Conservation (phyloP, 37 sponge, comb jelly and placozoan genomes). For the Oscarella lobularis region DNA sequence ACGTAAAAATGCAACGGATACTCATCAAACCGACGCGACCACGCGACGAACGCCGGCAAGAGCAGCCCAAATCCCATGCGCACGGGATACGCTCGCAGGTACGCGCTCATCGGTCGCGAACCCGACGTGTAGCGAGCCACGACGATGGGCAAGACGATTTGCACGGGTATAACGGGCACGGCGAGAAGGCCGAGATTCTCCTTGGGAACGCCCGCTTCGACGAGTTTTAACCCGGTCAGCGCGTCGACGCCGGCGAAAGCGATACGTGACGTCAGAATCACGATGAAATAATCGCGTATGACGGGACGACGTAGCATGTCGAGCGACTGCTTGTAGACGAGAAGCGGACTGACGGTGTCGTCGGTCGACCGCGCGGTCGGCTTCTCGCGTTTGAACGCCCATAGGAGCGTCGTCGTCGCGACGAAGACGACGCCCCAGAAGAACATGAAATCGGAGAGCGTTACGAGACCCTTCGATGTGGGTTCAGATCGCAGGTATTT, state of each 20-base stretch:
- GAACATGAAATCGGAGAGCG: slow-evolving; percentile 51
- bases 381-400: slow-evolving; percentile 65
- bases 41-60: slow-evolving; percentile 57
- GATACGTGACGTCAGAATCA: slow-evolving; percentile 2
- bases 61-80: slow-evolving; percentile 43
- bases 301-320: background rate
- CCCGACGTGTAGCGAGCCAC: slow-evolving; percentile 61
- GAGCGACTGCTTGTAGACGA: background rate
- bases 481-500: slow-evolving; percentile 49
- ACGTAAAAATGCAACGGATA: slow-evolving; percentile 51
- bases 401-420: slow-evolving; percentile 55
- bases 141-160: slow-evolving; percentile 61
- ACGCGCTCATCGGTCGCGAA: slow-evolving; percentile 58
- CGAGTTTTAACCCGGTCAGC: slow-evolving; percentile 74
- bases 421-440: slow-evolving; percentile 84
- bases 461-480: slow-evolving; percentile 54
- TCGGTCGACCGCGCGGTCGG: background rate
- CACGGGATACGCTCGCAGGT: slow-evolving; percentile 43
- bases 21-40: slow-evolving; percentile 26
- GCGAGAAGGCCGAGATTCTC: slow-evolving; percentile 80
- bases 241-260: slow-evolving; percentile 76
- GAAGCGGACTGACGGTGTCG: background rate
- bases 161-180: slow-evolving; percentile 69
- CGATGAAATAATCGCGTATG: background rate
- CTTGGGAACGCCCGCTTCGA: slow-evolving; percentile 80